A percentile compares a stretch with the other conserved stretches of the same genome.
Evolutionary conservation across 37 sponge, comb jelly and placozoan species (phyloP).

Genomic region (Cladorhizidae sp.): DNA sequence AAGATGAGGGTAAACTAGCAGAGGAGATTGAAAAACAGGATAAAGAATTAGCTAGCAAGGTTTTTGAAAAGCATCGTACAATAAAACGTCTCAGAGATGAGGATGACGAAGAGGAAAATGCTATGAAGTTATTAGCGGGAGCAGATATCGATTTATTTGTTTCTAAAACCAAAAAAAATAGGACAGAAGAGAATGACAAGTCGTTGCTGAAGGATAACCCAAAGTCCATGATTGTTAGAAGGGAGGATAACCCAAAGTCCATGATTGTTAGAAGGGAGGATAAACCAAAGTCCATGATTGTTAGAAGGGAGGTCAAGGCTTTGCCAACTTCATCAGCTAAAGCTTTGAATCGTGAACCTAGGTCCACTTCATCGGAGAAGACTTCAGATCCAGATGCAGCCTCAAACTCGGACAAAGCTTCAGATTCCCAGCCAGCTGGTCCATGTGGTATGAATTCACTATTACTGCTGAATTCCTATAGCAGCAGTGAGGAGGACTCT

Average conservation of each 20-base stretch:
- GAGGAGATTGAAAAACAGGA: constrained; percentile 70
- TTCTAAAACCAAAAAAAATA: too few species aligned
- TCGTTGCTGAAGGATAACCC: too few species aligned
- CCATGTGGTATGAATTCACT: not conserved
- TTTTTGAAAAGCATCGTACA: constrained; percentile 47
- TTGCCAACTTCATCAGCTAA: too few species aligned
- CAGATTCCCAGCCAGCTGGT: too few species aligned
- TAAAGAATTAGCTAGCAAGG: constrained; percentile 58
- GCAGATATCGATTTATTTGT: not conserved
- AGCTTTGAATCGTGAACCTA: too few species aligned
- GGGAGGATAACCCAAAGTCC: too few species aligned
- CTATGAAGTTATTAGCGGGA: not conserved
- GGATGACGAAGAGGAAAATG: constrained; percentile 46
- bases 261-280: not conserved
- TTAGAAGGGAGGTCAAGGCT: not conserved
- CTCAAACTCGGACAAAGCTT: too few species aligned
- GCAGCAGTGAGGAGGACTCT: constrained; percentile 11
- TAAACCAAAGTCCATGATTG: too few species aligned
- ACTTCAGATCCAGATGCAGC: not conserved
- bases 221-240: not conserved
- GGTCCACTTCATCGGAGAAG: too few species aligned
- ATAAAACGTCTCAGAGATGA: constrained; percentile 67
- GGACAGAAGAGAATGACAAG: too few species aligned
- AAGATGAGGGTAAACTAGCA: constrained; percentile 42
- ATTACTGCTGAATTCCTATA: constrained; percentile 3